phyloP scores from a whole-genome alignment of 2,888 invertebrate species.

The Tortricodes alternella region DNA sequence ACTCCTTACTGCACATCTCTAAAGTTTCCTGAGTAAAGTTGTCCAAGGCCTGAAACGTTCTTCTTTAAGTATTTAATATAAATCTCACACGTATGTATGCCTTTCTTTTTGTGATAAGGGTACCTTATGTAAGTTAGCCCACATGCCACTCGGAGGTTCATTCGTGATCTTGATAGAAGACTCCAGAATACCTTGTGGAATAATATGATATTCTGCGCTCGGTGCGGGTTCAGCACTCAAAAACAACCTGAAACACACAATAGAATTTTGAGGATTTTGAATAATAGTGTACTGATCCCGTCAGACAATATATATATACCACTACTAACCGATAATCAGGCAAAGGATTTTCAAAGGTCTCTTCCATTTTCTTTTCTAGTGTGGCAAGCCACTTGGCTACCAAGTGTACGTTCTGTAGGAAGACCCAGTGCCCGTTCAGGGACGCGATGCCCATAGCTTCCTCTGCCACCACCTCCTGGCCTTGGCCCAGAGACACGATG shows the following conservation, averaged over 20 bases:
- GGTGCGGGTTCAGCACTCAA: slow-evolving; percentile 94
- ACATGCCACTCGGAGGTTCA: slow-evolving; percentile 97
- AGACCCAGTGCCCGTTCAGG: slow-evolving; percentile 94
- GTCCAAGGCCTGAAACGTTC: slow-evolving; percentile 85
- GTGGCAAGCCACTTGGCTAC: slow-evolving; percentile 94
- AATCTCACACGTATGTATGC: too few relatives aligned
- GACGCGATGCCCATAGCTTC: slow-evolving; percentile 91
- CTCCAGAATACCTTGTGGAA: slow-evolving; percentile 94
- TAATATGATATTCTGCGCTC: slow-evolving; percentile 85
- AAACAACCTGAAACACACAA: slow-evolving; percentile 82
- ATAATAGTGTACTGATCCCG: too few relatives aligned
- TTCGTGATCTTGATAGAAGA: slow-evolving; percentile 98
- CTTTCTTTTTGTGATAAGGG: too few relatives aligned
- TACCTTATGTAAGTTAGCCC: slow-evolving; percentile 94
- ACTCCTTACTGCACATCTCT: slow-evolving; percentile 96
- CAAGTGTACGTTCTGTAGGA: slow-evolving; percentile 95
- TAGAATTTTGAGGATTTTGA: too few relatives aligned
- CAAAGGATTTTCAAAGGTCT: slow-evolving; percentile 86
- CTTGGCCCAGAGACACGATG: slow-evolving; percentile 96
- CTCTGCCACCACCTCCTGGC: slow-evolving; percentile 96
- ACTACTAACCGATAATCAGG: slow-evolving; percentile 79
- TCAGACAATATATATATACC: too few relatives aligned
- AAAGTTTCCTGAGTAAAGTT: slow-evolving; percentile 96
- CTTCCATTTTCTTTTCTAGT: slow-evolving; percentile 95
- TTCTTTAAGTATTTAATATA: not conserved